phyloP scores from a whole-genome alignment of 2,888 invertebrate species.

The Myathropa florea region DNA sequence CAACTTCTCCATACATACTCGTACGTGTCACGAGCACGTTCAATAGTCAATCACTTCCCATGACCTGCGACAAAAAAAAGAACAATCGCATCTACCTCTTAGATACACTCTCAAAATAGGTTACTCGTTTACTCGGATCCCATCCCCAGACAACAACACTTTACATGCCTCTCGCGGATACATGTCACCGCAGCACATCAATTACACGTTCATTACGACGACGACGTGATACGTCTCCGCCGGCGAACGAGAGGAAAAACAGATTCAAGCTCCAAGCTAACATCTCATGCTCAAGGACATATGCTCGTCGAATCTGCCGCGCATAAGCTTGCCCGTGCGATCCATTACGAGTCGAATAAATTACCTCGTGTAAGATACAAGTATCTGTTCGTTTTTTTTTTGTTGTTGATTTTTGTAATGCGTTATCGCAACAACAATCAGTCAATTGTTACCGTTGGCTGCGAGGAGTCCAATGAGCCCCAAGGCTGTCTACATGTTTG shows the following conservation, averaged over 20 bases:
- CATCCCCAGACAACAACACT: too few relatives aligned
- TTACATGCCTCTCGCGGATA: not conserved
- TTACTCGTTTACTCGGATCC: not conserved
- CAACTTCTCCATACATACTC: too few relatives aligned
- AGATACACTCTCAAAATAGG: not conserved
- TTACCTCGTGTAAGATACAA: not conserved
- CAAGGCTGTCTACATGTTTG: conserved; percentile 47
- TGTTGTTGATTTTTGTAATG: not conserved
- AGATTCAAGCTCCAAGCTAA: not conserved
- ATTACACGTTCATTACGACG: not conserved
- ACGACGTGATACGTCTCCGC: not conserved
- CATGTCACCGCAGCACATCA: not conserved
- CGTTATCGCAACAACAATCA: not conserved
- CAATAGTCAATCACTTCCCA: not conserved
- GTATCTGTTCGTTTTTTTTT: not conserved
- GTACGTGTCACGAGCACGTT: not conserved
- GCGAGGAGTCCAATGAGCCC: conserved; percentile 25
- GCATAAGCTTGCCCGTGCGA: not conserved
- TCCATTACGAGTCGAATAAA: not conserved
- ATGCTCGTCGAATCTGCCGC: not conserved
- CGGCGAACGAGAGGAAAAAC: not conserved
- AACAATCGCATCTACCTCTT: not conserved
- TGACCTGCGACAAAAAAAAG: not conserved
- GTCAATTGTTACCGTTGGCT: conserved; percentile 21
- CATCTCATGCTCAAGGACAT: not conserved